Percentiles rank a stretch among this genome's conserved stretches.
Evolutionary conservation across 2,113 vertebrate species (phyloP).

Genomic region (Lanius collurio): DNA sequence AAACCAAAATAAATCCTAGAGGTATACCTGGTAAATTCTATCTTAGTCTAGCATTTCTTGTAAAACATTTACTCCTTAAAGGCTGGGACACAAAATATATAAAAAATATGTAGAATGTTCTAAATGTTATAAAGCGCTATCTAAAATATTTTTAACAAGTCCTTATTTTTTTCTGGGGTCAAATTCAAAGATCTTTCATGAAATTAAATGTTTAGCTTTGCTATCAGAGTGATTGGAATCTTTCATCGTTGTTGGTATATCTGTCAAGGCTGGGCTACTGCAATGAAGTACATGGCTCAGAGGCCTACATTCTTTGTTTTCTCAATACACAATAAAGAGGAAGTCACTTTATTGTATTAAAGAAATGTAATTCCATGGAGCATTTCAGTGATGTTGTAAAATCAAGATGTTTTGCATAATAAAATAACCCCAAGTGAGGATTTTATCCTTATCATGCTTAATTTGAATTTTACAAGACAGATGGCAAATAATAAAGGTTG

Average conservation of each 20-base stretch:
- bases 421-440: slow-evolving; percentile 22
- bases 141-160: neutral
- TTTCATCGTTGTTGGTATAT: neutral
- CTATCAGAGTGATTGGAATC: neutral
- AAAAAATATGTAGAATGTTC: neutral
- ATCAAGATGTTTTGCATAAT: slow-evolving; percentile 10
- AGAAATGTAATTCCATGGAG: neutral
- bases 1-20: neutral
- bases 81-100: neutral
- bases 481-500: slow-evolving; percentile 23
- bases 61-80: neutral
- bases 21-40: neutral
- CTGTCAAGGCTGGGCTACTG: neutral
- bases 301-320: neutral
- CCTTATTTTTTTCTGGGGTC: neutral
- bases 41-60: neutral
- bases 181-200: neutral
- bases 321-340: neutral
- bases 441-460: slow-evolving; percentile 2
- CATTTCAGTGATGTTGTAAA: neutral
- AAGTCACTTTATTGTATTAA: neutral
- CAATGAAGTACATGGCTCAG: neutral
- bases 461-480: slow-evolving; percentile 39
- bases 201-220: neutral
- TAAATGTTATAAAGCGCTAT: neutral